Conservation (phyloP, 2,888 invertebrate genomes). For the Eledone cirrhosa region DNA sequence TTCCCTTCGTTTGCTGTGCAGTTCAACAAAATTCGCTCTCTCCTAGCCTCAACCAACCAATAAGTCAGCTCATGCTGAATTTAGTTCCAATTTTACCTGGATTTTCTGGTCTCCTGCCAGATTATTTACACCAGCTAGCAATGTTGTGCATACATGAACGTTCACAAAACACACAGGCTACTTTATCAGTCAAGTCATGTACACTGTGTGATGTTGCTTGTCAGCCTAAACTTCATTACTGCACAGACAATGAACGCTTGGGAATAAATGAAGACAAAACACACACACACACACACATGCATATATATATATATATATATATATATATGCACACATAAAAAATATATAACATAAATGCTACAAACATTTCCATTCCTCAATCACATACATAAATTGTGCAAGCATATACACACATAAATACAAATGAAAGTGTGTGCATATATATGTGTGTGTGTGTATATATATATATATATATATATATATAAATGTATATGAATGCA, state of each 20-base stretch:
- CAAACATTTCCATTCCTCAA: too few species aligned
- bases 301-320: too few species aligned
- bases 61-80: conserved; percentile 22
- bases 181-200: conserved; percentile 22
- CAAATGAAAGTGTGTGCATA: too few species aligned
- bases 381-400: too few species aligned
- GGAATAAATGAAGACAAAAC: neutral
- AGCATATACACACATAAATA: too few species aligned
- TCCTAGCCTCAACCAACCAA: neutral
- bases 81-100: conserved; percentile 27
- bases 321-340: too few species aligned
- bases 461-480: too few species aligned
- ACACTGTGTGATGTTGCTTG: conserved; percentile 11
- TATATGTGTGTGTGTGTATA: too few species aligned
- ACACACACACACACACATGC: too few species aligned
- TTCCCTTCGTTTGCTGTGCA: neutral
- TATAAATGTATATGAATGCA: too few species aligned
- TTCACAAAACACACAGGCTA: neutral
- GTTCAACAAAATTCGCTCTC: neutral
- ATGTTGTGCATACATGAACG: neutral
- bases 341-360: too few species aligned
- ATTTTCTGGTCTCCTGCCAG: conserved; percentile 27
- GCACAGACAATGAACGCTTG: conserved; percentile 3
- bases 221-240: conserved; percentile 23
- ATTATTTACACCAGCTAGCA: conserved; percentile 8